Evolutionary conservation across 2,888 invertebrate genomes (phyloP).

Genomic region (Morpho deidamia): DNA sequence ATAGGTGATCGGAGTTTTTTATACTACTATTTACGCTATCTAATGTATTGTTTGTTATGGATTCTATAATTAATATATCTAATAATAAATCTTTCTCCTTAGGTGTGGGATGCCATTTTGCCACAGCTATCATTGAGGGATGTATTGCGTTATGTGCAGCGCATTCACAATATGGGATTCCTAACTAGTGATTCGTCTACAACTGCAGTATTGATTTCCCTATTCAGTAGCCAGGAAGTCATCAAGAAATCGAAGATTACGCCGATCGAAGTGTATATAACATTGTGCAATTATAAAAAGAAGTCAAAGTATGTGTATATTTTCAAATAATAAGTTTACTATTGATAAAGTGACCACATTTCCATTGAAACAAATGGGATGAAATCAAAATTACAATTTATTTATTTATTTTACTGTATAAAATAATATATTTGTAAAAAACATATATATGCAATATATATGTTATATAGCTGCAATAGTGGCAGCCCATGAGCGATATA

Average conservation of each 20-base stretch:
- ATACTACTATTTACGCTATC: no score
- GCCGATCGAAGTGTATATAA: slow-evolving; percentile 76
- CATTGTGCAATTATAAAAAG: slow-evolving; percentile 79
- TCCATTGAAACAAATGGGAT: no score
- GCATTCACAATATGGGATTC: slow-evolving; percentile 81
- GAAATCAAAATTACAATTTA: no score
- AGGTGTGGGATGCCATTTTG: slow-evolving; percentile 82
- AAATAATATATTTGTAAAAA: no score
- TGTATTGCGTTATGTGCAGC: slow-evolving; percentile 75
- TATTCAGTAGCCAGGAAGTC: slow-evolving; percentile 67
- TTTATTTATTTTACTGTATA: no score
- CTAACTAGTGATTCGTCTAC: slow-evolving; percentile 70
- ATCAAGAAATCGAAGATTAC: slow-evolving; percentile 60
- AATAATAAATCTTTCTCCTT: background rate
- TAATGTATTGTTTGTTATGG: no score
- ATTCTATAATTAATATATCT: background rate
- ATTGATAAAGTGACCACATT: no score
- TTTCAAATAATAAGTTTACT: background rate
- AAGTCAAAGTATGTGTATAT: slow-evolving; percentile 75
- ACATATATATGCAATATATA: no score
- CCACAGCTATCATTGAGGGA: slow-evolving; percentile 72
- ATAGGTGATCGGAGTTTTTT: no score
- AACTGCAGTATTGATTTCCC: slow-evolving; percentile 69
- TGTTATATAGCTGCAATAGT: no score
- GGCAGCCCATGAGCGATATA: no score